These are phyloP conservation scores for Abramis brama DNA, from an alignment of 2,113 vertebrate species.

Conservation along the genomic window DNA sequence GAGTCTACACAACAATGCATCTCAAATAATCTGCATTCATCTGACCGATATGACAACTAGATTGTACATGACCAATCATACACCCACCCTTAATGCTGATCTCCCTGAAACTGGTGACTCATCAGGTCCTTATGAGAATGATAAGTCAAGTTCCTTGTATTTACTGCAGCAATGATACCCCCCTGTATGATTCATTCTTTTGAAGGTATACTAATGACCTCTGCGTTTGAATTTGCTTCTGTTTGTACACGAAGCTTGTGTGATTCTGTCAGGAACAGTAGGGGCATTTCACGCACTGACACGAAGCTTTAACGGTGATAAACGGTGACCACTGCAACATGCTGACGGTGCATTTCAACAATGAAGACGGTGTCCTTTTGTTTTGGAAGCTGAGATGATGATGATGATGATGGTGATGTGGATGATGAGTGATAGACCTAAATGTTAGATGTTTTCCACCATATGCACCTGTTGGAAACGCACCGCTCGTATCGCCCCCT, in stretches of 20 bases:
- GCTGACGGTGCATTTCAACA: background rate
- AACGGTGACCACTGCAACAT: background rate
- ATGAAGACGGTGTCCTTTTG: background rate
- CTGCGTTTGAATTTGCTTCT: background rate
- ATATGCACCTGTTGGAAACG: conserved; percentile 62
- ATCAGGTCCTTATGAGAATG: background rate
- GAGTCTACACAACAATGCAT: background rate
- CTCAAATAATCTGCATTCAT: background rate
- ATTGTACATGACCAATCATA: background rate
- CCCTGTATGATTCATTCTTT: background rate
- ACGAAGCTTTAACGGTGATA: background rate
- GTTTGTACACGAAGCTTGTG: background rate
- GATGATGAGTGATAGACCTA: background rate
- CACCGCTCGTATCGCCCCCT: conserved; percentile 50
- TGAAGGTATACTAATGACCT: background rate
- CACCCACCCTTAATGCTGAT: background rate
- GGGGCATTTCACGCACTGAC: background rate
- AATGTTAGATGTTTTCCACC: background rate
- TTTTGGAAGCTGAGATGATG: background rate
- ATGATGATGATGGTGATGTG: too few species aligned
- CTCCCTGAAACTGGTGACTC: conserved; percentile 14
- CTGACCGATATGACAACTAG: background rate
- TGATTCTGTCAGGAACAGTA: background rate
- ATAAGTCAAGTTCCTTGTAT: background rate
- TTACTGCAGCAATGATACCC: background rate